Conservation (phyloP, 64 coral and sea anemone species). For the Pocillopora damicornis region DNA sequence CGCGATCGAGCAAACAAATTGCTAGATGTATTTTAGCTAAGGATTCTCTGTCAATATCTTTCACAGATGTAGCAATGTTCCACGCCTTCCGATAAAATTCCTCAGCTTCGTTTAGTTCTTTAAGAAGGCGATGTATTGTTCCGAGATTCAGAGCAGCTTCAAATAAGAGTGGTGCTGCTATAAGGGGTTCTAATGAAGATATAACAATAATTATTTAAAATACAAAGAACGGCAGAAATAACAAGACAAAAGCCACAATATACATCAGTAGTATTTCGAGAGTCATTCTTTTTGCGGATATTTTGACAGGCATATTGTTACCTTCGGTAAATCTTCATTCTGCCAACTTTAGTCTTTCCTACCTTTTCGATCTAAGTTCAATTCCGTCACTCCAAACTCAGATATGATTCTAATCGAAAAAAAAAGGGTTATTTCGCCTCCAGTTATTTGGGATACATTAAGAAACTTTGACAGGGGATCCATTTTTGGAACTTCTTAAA, state of each 20-base stretch:
- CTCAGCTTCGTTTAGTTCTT: slow-evolving; percentile 43
- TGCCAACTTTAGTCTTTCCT: too few relatives aligned
- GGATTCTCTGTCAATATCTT: slow-evolving; percentile 37
- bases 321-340: too few relatives aligned
- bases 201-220: not conserved
- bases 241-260: not conserved
- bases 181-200: slow-evolving; percentile 3
- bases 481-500: too few relatives aligned
- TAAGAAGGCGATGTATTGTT: slow-evolving; percentile 41
- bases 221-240: not conserved
- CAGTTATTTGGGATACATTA: too few relatives aligned
- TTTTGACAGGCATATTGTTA: too few relatives aligned
- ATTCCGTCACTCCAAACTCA: too few relatives aligned
- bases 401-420: too few relatives aligned
- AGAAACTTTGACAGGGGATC: too few relatives aligned
- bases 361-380: too few relatives aligned
- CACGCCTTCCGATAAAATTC: slow-evolving; percentile 31
- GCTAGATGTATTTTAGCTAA: slow-evolving; percentile 62
- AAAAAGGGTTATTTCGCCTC: too few relatives aligned
- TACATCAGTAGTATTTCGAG: not conserved
- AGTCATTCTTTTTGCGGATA: too few relatives aligned
- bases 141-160: slow-evolving; percentile 38
- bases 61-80: slow-evolving; percentile 17
- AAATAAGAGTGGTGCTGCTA: slow-evolving; percentile 16
- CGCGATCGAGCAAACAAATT: slow-evolving; percentile 60